Conservation (phyloP, 2,113 vertebrate species). For the Siniperca knerii region DNA sequence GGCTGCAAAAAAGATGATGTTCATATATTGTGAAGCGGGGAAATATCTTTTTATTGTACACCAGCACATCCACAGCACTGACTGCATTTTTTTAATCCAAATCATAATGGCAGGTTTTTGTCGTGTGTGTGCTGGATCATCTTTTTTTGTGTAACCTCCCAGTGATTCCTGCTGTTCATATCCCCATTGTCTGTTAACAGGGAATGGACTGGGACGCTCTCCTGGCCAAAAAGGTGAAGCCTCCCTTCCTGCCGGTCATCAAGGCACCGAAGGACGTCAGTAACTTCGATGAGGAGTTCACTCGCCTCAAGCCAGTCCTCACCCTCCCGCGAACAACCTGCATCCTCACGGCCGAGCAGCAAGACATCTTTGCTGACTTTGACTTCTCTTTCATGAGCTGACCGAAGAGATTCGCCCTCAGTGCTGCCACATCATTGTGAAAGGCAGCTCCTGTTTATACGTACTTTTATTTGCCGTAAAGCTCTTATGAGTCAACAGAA, state of each 20-base stretch:
- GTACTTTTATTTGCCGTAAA: slow-evolving; percentile 1
- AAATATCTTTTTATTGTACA: not conserved
- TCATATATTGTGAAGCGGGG: not conserved
- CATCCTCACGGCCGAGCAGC: slow-evolving; percentile 82
- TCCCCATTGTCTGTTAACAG: slow-evolving; percentile 72
- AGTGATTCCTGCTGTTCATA: not conserved
- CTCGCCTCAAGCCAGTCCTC: slow-evolving; percentile 86
- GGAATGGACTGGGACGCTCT: slow-evolving; percentile 90
- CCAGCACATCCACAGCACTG: not conserved
- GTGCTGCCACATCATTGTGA: not conserved
- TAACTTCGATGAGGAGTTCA: slow-evolving; percentile 94
- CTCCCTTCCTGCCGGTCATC: slow-evolving; percentile 88
- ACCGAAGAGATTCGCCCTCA: not conserved
- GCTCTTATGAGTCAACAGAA: not conserved
- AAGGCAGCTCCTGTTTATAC: not conserved
- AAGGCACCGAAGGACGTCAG: slow-evolving; percentile 84
- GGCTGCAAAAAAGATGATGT: not conserved
- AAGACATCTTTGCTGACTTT: slow-evolving; percentile 89
- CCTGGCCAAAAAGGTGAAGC: slow-evolving; percentile 85
- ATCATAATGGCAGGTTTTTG: not conserved
- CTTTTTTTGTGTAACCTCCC: not conserved
- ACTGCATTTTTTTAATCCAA: not conserved
- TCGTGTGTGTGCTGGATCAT: not conserved
- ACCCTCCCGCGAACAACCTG: slow-evolving; percentile 82
- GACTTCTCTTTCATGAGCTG: slow-evolving; percentile 86